These are phyloP conservation scores for Apamea sordens DNA, from an alignment of 2,888 invertebrate species.

Conservation along the genomic window DNA sequence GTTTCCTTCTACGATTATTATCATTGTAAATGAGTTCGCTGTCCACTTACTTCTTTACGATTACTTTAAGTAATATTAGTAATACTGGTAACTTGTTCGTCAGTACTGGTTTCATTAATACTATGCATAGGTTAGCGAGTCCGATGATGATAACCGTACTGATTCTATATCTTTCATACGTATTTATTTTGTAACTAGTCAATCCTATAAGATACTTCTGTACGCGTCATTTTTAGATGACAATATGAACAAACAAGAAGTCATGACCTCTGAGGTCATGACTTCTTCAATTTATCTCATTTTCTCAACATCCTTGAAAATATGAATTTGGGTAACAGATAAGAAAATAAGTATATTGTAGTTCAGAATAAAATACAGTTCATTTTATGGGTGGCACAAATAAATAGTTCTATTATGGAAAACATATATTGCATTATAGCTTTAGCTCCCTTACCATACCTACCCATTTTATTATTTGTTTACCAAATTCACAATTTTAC, in stretches of 20 bases:
- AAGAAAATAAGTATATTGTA: background rate
- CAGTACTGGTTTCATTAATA: slow-evolving; percentile 29
- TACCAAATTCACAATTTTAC: background rate
- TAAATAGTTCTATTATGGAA: background rate
- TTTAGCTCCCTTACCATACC: background rate
- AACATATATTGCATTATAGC: background rate
- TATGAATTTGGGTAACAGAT: background rate
- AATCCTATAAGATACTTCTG: background rate
- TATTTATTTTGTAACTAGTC: background rate
- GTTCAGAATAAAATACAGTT: background rate
- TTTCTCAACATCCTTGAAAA: background rate
- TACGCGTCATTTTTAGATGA: background rate
- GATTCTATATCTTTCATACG: background rate
- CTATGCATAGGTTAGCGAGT: background rate
- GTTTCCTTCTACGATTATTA: slow-evolving; percentile 7
- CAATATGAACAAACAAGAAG: too few species aligned
- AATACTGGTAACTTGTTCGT: slow-evolving; percentile 20
- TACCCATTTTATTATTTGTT: background rate
- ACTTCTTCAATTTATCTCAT: background rate
- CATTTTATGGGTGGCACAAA: background rate
- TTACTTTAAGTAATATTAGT: slow-evolving; percentile 19
- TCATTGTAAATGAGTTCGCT: slow-evolving; percentile 5
- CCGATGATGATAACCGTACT: background rate
- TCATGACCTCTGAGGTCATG: too few species aligned
- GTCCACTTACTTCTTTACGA: slow-evolving; percentile 1